phyloP scores from a whole-genome alignment of 1,140 invertebrate species.

The Drosophila pectinifera region DNA sequence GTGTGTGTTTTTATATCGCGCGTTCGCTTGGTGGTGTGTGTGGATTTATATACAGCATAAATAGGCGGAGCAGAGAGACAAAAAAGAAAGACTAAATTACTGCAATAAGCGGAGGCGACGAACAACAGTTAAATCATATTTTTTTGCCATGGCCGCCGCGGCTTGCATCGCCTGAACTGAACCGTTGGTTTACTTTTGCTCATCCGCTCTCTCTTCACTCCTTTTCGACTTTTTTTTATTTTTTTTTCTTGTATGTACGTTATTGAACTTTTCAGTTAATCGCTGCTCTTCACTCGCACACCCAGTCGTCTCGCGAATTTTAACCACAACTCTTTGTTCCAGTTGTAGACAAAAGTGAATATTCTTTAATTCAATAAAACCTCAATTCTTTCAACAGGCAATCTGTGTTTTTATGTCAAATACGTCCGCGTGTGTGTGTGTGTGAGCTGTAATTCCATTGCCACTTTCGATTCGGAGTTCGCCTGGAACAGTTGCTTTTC shows the following conservation, averaged over 20 bases:
- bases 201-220: conserved; percentile 29
- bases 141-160: conserved; percentile 52
- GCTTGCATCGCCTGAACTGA: conserved; percentile 19
- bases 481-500: conserved; percentile 20
- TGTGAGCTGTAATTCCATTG: conserved; percentile 37
- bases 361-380: conserved; percentile 45
- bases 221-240: background rate
- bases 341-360: conserved; percentile 19
- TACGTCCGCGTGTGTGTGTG: conserved; percentile 31
- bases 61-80: conserved; percentile 57
- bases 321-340: conserved; percentile 34
- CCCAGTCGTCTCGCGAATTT: conserved; percentile 36
- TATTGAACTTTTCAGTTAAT: conserved; percentile 51
- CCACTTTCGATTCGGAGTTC: conserved; percentile 33
- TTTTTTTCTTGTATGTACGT: conserved; percentile 1
- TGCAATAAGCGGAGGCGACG: conserved; percentile 63
- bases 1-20: conserved; percentile 24
- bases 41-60: conserved; percentile 60
- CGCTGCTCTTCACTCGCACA: conserved; percentile 31
- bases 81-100: conserved; percentile 67
- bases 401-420: conserved; percentile 56
- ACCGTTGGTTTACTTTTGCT: conserved; percentile 45
- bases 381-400: conserved; percentile 51
- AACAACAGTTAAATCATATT: conserved; percentile 71
- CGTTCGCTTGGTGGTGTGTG: conserved; percentile 22